Evolutionary conservation across 2,113 vertebrate genomes (phyloP), one percentile per base, ranked within the genome.

Genomic region (Alces alces): DNA sequence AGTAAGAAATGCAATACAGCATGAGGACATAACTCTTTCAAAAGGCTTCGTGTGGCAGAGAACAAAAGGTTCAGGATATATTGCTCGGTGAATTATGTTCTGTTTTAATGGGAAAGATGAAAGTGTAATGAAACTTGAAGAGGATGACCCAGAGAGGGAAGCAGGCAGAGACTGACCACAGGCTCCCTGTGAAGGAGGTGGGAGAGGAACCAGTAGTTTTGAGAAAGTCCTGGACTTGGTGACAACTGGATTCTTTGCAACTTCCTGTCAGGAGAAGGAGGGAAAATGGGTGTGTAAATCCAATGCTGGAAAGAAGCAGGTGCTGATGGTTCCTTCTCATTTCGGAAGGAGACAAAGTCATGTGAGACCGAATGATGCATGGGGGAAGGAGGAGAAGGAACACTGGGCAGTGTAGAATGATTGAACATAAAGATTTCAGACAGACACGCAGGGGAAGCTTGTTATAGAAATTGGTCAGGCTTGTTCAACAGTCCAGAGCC

Each of bases 1-100:
- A 64, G 30, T 64, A 27, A 86, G 23, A 57, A 14, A 55, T 23
- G 39, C 52, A 82, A 54, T 14, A 43, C 4, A 50, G 28, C 10
- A 2, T n/a, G 6, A 1, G 9, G 33, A 25, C 14, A 87, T 13
- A 64, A 76, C 6, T 30, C 30, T 52, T 43, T n/a, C 28, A 78
- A 61, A 64, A 54, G 3, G 3, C 50, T 58, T 50, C 16, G 10
- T 58, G 9, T 85, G 39, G 6, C 86, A 15, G 60, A 33, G 8
- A 43, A 13, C 23, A 33, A 11, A 8, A 52, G 10, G 5, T 3
- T 43, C 3, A 54, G 57, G 23, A 39, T 54, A 21, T 64, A 28
- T 27, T 33, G 19, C 45, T 28, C 0, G 3, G 6, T 36, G 6
- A 79, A 55, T 78, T 52, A 14, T 13, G 1, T 2, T 2, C 7